Conservation (phyloP, 2,113 vertebrate species). For the Gobiocypris rarus region DNA sequence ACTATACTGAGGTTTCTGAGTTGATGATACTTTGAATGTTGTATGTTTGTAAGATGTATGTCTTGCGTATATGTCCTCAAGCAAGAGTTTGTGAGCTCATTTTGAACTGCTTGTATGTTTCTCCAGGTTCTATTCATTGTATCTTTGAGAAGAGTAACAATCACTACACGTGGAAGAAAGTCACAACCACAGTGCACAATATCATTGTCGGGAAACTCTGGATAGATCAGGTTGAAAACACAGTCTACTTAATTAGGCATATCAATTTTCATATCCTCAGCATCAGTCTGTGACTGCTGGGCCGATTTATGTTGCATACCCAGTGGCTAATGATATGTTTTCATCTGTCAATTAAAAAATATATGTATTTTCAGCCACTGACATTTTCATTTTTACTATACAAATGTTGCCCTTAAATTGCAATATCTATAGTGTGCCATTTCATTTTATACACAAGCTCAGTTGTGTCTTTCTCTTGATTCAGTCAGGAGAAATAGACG, state of each 20-base stretch:
- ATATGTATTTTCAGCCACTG: not conserved
- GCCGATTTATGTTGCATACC: not conserved
- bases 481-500: slow-evolving; percentile 95
- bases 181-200: slow-evolving; percentile 97
- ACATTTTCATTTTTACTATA: not conserved
- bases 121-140: slow-evolving; percentile 92
- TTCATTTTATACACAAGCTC: not conserved
- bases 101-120: slow-evolving; percentile 7
- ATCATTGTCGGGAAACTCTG: slow-evolving; percentile 98
- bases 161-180: slow-evolving; percentile 98
- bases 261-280: not conserved
- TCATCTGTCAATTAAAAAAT: not conserved
- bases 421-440: not conserved
- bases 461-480: slow-evolving; percentile 11
- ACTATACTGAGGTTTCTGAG: too few relatives aligned
- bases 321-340: not conserved
- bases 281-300: not conserved
- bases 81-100: not conserved
- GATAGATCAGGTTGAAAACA: slow-evolving; percentile 91
- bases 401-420: not conserved
- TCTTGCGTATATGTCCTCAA: not conserved
- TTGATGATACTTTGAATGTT: not conserved
- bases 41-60: too few relatives aligned
- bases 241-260: not conserved
- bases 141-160: slow-evolving; percentile 89